phyloP scores from a whole-genome alignment of 1,140 invertebrate genomes.

The Homalodisca vitripennis region DNA sequence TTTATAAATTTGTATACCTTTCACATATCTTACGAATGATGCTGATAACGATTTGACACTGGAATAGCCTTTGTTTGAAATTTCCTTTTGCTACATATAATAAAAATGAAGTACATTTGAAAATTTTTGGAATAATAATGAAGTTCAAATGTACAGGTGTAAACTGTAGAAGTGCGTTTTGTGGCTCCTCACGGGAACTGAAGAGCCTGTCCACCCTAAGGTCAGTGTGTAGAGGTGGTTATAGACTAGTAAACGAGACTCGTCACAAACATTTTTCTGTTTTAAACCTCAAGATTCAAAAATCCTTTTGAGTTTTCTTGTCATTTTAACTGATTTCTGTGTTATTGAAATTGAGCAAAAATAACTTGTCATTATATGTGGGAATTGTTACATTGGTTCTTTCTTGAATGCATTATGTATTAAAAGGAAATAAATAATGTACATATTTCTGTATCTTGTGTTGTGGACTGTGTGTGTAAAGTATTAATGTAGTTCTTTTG shows the following conservation, averaged over 20 bases:
- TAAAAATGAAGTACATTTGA: slow-evolving; percentile 9
- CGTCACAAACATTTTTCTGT: not conserved
- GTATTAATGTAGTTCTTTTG: too few relatives aligned
- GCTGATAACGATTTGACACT: too few relatives aligned
- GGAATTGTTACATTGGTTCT: too few relatives aligned
- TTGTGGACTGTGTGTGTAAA: too few relatives aligned
- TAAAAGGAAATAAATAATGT: slow-evolving; percentile 24
- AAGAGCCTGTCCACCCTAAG: slow-evolving; percentile 6
- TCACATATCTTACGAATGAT: too few relatives aligned
- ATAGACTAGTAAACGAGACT: slow-evolving; percentile 42
- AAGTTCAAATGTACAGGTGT: slow-evolving; percentile 26
- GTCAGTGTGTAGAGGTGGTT: slow-evolving; percentile 12
- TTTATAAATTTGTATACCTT: too few relatives aligned
- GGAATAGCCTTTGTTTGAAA: slow-evolving; percentile 1
- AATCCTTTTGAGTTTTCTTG: too few relatives aligned
- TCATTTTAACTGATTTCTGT: too few relatives aligned
- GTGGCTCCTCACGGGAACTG: slow-evolving; percentile 6
- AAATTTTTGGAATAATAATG: slow-evolving; percentile 15
- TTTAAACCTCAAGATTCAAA: slow-evolving; percentile 6
- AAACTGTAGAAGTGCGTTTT: slow-evolving; percentile 22
- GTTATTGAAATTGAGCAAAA: too few relatives aligned
- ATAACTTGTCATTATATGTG: too few relatives aligned
- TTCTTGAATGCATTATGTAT: slow-evolving; percentile 9
- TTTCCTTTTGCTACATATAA: slow-evolving; percentile 18
- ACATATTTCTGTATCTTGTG: too few relatives aligned